These are phyloP conservation scores for Ciconia stormi DNA, from an alignment of 2,113 vertebrate species.

Conservation along the genomic window DNA sequence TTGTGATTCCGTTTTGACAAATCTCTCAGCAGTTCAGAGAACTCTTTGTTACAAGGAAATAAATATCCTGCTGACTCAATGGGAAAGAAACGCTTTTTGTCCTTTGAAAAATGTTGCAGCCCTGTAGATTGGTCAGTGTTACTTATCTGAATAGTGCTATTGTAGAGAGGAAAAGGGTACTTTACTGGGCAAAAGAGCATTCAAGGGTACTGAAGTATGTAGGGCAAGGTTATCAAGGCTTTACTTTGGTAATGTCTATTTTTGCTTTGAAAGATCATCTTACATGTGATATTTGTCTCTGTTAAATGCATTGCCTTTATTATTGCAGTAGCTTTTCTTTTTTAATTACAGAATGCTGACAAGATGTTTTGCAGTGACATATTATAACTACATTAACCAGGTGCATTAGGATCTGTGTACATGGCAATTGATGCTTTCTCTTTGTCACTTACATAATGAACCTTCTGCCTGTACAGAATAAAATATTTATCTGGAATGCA, in stretches of 20 bases:
- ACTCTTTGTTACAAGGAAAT: conserved; percentile 49
- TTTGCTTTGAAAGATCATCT: conserved; percentile 44
- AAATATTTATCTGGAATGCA: conserved; percentile 63
- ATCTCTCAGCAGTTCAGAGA: conserved; percentile 56
- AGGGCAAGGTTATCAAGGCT: conserved; percentile 52
- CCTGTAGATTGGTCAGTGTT: conserved; percentile 46
- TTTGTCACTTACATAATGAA: conserved; percentile 64
- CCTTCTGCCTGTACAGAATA: conserved; percentile 53
- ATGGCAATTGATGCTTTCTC: conserved; percentile 34
- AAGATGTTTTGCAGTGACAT: conserved; percentile 50
- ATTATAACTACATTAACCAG: conserved; percentile 62
- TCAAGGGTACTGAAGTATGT: conserved; percentile 35
- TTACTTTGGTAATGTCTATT: conserved; percentile 18
- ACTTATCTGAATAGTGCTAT: conserved; percentile 45
- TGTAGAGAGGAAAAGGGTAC: conserved; percentile 33
- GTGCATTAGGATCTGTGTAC: conserved; percentile 46
- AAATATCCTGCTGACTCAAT: conserved; percentile 56
- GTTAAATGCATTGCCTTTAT: conserved; percentile 33
- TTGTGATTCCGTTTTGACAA: conserved; percentile 58
- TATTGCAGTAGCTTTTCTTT: conserved; percentile 49
- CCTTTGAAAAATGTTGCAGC: conserved; percentile 46
- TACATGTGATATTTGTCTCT: conserved; percentile 10
- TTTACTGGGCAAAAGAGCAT: conserved; percentile 51
- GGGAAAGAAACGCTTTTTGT: conserved; percentile 31
- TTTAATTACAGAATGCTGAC: conserved; percentile 59